Base-by-base conservation (phyloP, 2,113 vertebrate genomes). In the Ptilorrhoa leucosticta region DNA sequence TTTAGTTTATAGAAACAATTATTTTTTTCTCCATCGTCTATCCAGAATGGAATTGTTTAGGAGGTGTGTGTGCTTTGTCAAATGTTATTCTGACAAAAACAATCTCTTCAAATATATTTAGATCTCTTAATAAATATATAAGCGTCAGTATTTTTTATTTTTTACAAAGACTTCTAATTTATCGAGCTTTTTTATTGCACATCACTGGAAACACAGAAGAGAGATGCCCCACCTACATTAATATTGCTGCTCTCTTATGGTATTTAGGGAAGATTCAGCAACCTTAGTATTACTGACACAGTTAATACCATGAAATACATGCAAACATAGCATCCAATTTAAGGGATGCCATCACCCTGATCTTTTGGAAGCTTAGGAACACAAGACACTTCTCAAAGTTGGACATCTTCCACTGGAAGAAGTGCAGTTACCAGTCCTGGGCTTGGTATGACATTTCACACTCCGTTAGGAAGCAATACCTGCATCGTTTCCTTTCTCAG, bases 1-100 rank as follows among this genome's bases (percentile, higher is more conserved):
- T 96, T 95, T 70, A 68, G 73, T 57, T 96, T 95, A 96, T 73
- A 96, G 77, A 94, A 97, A 94, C 90, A 96, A 97, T 98, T 97
- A 83, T 97, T 98, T 98, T 98, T 97, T 97, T 40, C 73, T 86
- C 80, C 82, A 83, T 92, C 89, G 77, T 51, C 87, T 93, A 70
- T 68, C 12, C 31, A 89, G 96, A 95, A 90, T 78, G 68, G 80
- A 97, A 94, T 89, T 92, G 58, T 81, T 93, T 88, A 94, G 64
- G 61, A 94, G 47, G 57, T 73, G 22, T 44, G 50, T 72, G 27
- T 60, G 75, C 44, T 96, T 96, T 79, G 63, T 96, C 85, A 95
- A 95, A 94, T 21, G 20, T 70, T 90, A 66, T 48, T 92, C 63
- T 85, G 78, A 78, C 54, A 91, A 94, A 90, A 97, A 82, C 66